Evolutionary conservation across 2,113 vertebrate species (phyloP).

Genomic region (Labrus mixtus): DNA sequence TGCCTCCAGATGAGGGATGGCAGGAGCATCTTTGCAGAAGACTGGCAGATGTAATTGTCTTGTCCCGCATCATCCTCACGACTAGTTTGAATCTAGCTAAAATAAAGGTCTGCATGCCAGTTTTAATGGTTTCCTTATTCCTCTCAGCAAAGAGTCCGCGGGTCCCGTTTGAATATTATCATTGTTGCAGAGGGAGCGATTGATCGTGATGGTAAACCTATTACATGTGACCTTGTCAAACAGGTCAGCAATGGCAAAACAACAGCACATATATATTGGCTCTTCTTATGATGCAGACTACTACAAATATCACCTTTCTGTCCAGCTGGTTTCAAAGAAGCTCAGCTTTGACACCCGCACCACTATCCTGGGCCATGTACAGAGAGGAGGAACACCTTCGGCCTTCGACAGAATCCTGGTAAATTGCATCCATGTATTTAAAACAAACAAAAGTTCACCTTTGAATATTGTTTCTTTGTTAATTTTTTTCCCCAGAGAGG

Average conservation of each 20-base stretch:
- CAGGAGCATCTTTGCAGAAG: constrained; percentile 94
- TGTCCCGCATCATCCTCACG: neutral
- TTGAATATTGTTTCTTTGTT: too few relatives aligned
- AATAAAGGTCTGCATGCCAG: neutral
- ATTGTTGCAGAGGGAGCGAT: constrained; percentile 96
- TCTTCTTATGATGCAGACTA: neutral
- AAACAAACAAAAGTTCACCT: too few relatives aligned
- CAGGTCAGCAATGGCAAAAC: constrained; percentile 77
- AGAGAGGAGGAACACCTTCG: constrained; percentile 94
- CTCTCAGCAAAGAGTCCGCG: constrained; percentile 86
- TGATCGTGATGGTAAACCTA: constrained; percentile 84
- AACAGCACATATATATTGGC: neutral
- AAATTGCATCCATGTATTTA: constrained; percentile 15
- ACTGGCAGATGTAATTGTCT: constrained; percentile 84
- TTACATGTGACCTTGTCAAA: constrained; percentile 89
- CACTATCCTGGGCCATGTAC: constrained; percentile 94
- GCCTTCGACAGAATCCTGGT: constrained; percentile 96
- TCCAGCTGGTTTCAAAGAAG: constrained; percentile 89
- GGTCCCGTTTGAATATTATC: constrained; percentile 94
- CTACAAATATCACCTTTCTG: constrained; percentile 17
- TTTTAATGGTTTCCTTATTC: neutral
- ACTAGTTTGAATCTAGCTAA: neutral
- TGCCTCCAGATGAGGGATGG: constrained; percentile 93
- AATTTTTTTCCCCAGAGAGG: too few relatives aligned
- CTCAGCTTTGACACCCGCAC: constrained; percentile 94